phyloP scores from a whole-genome alignment of 2,888 invertebrate species.

The Nephrotoma appendiculata region DNA sequence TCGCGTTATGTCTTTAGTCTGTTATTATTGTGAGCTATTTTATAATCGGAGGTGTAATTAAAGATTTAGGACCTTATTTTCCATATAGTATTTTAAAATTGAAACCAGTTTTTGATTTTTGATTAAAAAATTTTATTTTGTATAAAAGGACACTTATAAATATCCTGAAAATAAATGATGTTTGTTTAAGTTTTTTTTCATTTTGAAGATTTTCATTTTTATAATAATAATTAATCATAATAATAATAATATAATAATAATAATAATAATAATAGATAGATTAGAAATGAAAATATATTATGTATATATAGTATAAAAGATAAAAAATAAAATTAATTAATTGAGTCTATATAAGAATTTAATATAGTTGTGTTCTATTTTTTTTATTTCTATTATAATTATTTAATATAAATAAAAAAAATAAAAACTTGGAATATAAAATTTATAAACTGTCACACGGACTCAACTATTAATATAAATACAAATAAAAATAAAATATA shows the following conservation, averaged over 20 bases:
- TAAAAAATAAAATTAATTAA: not conserved
- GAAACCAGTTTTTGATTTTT: not conserved
- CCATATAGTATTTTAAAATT: not conserved
- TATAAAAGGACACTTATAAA: slow-evolving; percentile 13
- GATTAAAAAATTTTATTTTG: slow-evolving; percentile 9
- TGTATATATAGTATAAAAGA: not conserved
- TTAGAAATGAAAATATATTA: not conserved
- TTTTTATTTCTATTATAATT: not conserved
- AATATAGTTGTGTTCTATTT: not conserved
- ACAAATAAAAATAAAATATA: not conserved
- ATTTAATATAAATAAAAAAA: not conserved
- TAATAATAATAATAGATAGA: not conserved
- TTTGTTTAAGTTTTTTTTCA: not conserved
- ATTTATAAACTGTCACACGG: not conserved
- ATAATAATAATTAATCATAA: not conserved
- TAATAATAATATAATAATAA: not conserved
- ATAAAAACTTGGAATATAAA: not conserved
- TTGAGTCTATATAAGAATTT: not conserved
- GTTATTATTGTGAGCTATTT: too few species aligned
- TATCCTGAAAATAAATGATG: slow-evolving; percentile 6
- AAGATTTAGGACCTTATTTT: too few species aligned
- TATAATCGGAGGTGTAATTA: too few species aligned
- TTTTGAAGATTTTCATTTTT: not conserved
- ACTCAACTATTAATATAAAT: not conserved
- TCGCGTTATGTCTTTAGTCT: too few species aligned